These are phyloP conservation scores for Isotomurus palustris DNA, from an alignment of 2,888 invertebrate species.

Conservation along the genomic window DNA sequence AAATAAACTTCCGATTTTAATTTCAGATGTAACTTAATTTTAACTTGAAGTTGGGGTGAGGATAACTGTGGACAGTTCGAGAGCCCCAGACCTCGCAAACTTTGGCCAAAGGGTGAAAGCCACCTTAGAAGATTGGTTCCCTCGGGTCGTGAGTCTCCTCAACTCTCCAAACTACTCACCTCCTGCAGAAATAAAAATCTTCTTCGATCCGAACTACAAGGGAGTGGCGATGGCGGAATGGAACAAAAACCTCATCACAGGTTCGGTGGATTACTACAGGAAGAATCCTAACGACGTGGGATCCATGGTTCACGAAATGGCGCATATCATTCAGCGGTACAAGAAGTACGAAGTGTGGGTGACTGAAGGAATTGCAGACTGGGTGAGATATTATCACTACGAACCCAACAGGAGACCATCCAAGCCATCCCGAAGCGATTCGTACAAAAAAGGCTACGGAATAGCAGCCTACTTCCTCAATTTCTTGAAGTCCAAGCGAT, in stretches of 20 bases:
- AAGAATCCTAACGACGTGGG: conserved; percentile 29
- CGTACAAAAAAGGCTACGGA: conserved; percentile 31
- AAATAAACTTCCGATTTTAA: too few species aligned
- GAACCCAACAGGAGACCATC: conserved; percentile 27
- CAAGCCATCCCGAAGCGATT: conserved; percentile 20
- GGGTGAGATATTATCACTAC: conserved; percentile 29
- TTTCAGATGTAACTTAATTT: background rate
- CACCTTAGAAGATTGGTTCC: conserved; percentile 32
- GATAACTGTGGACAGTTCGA: conserved; percentile 20
- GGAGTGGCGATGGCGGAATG: too few species aligned
- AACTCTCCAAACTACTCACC: conserved; percentile 28
- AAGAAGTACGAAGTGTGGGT: conserved; percentile 23
- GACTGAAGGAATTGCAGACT: conserved; percentile 36
- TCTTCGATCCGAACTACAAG: conserved; percentile 42
- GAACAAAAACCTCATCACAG: conserved; percentile 25
- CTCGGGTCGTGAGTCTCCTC: conserved; percentile 16
- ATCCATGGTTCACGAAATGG: conserved; percentile 39
- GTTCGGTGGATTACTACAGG: conserved; percentile 31
- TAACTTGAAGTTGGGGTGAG: background rate
- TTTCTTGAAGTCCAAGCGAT: conserved; percentile 3
- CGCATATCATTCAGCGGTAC: conserved; percentile 32
- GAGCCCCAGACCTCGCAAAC: conserved; percentile 26
- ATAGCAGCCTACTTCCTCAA: conserved; percentile 31
- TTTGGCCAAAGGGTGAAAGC: conserved; percentile 32
- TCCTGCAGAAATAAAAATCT: conserved; percentile 21